Percentiles rank a stretch among this genome's conserved stretches.
These are phyloP conservation scores for Drosophila baimaii DNA, from an alignment of 1,140 invertebrate species.

Conservation along the genomic window DNA sequence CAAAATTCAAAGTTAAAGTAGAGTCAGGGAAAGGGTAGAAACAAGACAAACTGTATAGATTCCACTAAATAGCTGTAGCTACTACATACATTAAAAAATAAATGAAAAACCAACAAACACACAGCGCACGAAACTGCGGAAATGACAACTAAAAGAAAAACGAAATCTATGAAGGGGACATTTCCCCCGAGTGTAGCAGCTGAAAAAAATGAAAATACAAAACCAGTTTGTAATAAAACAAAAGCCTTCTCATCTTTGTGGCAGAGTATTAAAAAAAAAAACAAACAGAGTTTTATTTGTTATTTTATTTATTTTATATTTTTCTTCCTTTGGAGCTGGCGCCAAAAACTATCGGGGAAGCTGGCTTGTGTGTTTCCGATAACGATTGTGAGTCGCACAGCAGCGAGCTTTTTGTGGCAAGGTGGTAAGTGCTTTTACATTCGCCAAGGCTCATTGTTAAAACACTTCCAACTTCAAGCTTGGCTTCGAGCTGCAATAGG, in stretches of 20 bases:
- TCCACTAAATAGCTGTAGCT: slow-evolving; percentile 59
- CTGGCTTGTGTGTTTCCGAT: too few species aligned
- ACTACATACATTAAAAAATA: slow-evolving; percentile 36
- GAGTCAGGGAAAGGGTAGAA: slow-evolving; percentile 31
- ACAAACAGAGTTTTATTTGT: neutral
- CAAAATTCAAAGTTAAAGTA: neutral
- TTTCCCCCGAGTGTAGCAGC: neutral
- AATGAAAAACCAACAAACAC: slow-evolving; percentile 3
- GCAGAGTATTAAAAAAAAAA: slow-evolving; percentile 28
- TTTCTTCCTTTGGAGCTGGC: neutral
- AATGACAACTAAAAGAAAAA: neutral
- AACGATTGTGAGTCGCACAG: neutral
- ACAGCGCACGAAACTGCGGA: neutral
- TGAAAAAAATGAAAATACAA: neutral
- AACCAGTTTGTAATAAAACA: slow-evolving; percentile 20
- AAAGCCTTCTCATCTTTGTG: slow-evolving; percentile 20
- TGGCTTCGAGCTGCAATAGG: neutral
- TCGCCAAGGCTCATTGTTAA: neutral
- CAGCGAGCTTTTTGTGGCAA: neutral
- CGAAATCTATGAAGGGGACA: neutral
- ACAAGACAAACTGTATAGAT: slow-evolving; percentile 57
- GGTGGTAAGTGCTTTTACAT: too few species aligned
- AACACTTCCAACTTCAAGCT: neutral
- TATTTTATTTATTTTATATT: too few species aligned
- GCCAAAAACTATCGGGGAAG: neutral